Evolutionary conservation across 2,113 vertebrate genomes (phyloP).

Genomic region (Neoarius graeffei): DNA sequence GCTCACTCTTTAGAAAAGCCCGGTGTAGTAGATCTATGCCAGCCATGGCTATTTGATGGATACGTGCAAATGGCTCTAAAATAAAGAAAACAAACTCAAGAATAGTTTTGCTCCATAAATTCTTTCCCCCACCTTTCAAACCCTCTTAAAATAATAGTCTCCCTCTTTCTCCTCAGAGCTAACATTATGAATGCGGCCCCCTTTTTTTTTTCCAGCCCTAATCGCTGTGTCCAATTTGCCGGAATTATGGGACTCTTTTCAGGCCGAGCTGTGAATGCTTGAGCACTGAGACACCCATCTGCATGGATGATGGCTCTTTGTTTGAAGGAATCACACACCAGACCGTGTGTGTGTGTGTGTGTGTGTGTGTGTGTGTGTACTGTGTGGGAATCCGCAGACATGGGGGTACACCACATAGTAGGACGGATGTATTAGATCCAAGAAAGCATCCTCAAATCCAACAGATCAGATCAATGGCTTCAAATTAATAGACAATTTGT

Average conservation of each 20-base stretch:
- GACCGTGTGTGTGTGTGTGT: constrained; percentile 32
- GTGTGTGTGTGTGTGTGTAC: constrained; percentile 39
- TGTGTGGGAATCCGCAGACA: constrained; percentile 31
- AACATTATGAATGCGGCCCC: constrained; percentile 51
- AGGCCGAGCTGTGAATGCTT: constrained; percentile 57
- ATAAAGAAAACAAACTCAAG: constrained; percentile 51
- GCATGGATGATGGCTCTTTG: constrained; percentile 58
- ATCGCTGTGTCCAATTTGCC: constrained; percentile 62
- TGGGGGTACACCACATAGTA: constrained; percentile 4
- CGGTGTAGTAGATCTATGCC: constrained; percentile 37
- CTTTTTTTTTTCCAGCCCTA: constrained; percentile 57
- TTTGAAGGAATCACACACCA: constrained; percentile 52
- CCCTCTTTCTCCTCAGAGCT: constrained; percentile 49
- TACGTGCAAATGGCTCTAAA: constrained; percentile 41
- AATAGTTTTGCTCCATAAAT: constrained; percentile 49
- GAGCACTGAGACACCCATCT: constrained; percentile 56
- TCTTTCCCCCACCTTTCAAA: constrained; percentile 36
- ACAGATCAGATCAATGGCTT: not conserved
- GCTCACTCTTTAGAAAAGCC: constrained; percentile 7
- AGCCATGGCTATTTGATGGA: constrained; percentile 45
- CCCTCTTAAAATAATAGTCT: constrained; percentile 47
- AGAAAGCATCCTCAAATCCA: not conserved
- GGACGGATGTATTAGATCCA: not conserved
- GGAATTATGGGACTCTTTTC: constrained; percentile 65
- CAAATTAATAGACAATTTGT: not conserved